Evolutionary conservation across 2,888 invertebrate species (phyloP), one percentile per base, ranked within the genome.

Genomic region (Crepidodera aurea): DNA sequence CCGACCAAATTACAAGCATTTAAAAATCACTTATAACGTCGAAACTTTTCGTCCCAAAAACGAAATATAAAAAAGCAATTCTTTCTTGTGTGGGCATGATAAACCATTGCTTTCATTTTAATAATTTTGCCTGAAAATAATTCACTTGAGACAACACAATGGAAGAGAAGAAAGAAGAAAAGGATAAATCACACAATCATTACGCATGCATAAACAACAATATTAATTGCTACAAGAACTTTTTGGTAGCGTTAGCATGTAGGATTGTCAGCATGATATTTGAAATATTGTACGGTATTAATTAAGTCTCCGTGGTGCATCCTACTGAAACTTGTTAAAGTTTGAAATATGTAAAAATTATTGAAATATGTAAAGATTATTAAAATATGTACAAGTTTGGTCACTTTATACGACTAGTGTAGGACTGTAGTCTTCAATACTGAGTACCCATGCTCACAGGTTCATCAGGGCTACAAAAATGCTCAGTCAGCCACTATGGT

Each of bases 141-240:
- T 63, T 59, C 59, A 59, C 63, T 40, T 37, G 48, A 55, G 59
- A 59, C 63, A 51, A 63, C 59, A 63, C 63, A 63, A 63, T 63
- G 63, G 54, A 15, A 40, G 53, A 32, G 19, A 51, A 55, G 32
- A 63, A 25, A 50, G 39, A 59, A 50, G 56, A 51, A 51, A 44
- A 50, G 51, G 25, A 61, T 61, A 56, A 61, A 59, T 57, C 57
- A 57, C 48, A 48, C 18, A 15, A 39, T 59, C 59, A 61, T 61
- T 56, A 61, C 56, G 56, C 56, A 51, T 60, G 54, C 60, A 60
- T 51, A 51, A 56, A 61, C 56, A 56, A 15, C 16, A 34, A 44
- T 37, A 61, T 56, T 61, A 61, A 61, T 61, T 61, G 56, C 56
- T 61, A 44, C 61, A 56, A 22, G 51, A 37, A 48, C 51, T 51